Percentiles rank a stretch among this genome's conserved stretches.
Evolutionary conservation across 1,140 invertebrate species (phyloP).

Genomic region (Acromyrmex heyeri): DNA sequence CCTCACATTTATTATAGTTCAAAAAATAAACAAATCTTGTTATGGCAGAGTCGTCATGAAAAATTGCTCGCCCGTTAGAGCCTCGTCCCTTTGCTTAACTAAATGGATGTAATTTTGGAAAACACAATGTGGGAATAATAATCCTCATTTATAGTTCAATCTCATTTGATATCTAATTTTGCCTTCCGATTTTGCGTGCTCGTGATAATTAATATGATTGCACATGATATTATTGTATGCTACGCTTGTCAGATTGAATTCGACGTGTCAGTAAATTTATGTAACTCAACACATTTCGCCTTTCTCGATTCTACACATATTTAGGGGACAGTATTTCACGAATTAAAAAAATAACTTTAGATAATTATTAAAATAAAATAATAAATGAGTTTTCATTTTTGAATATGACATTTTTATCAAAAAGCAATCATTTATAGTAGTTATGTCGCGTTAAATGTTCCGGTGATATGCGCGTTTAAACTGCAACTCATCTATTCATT

Average conservation of each 20-base stretch:
- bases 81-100: slow-evolving; percentile 3
- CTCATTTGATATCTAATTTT: slow-evolving; percentile 50
- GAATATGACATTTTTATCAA: slow-evolving; percentile 21
- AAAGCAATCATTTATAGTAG: not conserved
- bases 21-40: slow-evolving; percentile 32
- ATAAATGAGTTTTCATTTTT: not conserved
- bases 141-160: slow-evolving; percentile 21
- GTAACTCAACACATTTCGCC: not conserved
- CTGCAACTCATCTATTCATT: slow-evolving; percentile 32
- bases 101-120: slow-evolving; percentile 38
- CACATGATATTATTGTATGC: slow-evolving; percentile 36
- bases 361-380: slow-evolving; percentile 23
- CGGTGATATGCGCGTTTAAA: slow-evolving; percentile 6
- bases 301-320: not conserved
- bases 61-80: slow-evolving; percentile 26
- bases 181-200: slow-evolving; percentile 25
- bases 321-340: not conserved
- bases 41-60: slow-evolving; percentile 14
- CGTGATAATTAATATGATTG: slow-evolving; percentile 51
- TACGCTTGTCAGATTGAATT: slow-evolving; percentile 41
- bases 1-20: not conserved
- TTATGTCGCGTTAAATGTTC: slow-evolving; percentile 28
- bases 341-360: slow-evolving; percentile 1
- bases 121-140: slow-evolving; percentile 22
- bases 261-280: slow-evolving; percentile 33